Evolutionary conservation across 2,113 vertebrate genomes (phyloP).

Genomic region (Myrmecobius fasciatus): DNA sequence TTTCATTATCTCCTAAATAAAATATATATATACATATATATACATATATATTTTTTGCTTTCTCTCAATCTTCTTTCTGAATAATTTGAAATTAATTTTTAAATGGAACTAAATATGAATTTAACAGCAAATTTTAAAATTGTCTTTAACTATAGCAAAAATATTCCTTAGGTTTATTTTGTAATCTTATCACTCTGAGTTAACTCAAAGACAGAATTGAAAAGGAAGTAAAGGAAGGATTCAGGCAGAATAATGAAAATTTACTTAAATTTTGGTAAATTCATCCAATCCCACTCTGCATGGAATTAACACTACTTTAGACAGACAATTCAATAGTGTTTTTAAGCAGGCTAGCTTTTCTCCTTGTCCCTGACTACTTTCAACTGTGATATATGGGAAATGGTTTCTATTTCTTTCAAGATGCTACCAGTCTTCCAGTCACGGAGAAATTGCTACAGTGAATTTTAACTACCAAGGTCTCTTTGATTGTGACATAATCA

Average conservation of each 20-base stretch:
- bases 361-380: background rate
- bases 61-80: background rate
- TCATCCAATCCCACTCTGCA: background rate
- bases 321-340: background rate
- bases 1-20: background rate
- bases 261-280: background rate
- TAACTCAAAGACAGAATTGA: background rate
- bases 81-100: background rate
- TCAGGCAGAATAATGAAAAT: background rate
- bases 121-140: background rate
- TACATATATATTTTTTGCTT: background rate
- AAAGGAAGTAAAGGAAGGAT: background rate
- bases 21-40: too few relatives aligned
- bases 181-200: background rate
- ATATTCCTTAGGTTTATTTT: background rate
- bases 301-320: background rate
- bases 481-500: background rate
- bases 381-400: background rate
- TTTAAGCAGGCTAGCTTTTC: background rate
- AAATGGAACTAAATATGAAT: background rate
- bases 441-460: background rate
- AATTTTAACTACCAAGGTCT: background rate
- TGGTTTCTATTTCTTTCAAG: background rate
- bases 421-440: background rate
- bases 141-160: background rate